Evolutionary conservation across 2,797 vertebrate genomes (phyloP).

Genomic region (Brachyrhaphis roseni): DNA sequence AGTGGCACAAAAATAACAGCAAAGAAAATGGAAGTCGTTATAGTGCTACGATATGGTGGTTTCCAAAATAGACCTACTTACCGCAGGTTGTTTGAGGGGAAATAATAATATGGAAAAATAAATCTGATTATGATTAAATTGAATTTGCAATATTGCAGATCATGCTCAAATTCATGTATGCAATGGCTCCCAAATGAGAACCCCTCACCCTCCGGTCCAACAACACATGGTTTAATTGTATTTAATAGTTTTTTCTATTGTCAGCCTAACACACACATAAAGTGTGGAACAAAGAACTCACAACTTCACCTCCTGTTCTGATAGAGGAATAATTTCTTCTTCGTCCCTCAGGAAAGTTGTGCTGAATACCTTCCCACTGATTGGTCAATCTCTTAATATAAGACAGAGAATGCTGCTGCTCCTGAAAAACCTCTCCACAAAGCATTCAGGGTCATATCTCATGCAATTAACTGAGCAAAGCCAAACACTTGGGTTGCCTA

Average conservation of each 20-base stretch:
- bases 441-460: conserved; percentile 65
- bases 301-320: conserved; percentile 42
- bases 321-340: conserved; percentile 62
- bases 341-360: conserved; percentile 66
- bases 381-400: conserved; percentile 67
- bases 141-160: conserved; percentile 42
- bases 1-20: conserved; percentile 78
- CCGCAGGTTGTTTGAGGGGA: conserved; percentile 36
- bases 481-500: conserved; percentile 55
- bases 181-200: conserved; percentile 1
- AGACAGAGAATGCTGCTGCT: conserved; percentile 58
- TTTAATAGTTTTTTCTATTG: conserved; percentile 17
- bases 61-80: conserved; percentile 70
- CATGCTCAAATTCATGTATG: not conserved
- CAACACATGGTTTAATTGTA: not conserved
- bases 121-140: conserved; percentile 44
- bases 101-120: conserved; percentile 58
- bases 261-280: conserved; percentile 30
- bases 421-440: conserved; percentile 59
- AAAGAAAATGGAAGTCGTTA: conserved; percentile 74
- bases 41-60: conserved; percentile 56
- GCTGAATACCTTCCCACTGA: conserved; percentile 62
- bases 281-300: conserved; percentile 39
- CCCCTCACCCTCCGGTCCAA: conserved; percentile 12
- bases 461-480: conserved; percentile 71